Percentiles rank a stretch among this genome's conserved stretches.
phyloP scores from a whole-genome alignment of 2,113 vertebrate genomes.

The Sclerurus mexicanus region DNA sequence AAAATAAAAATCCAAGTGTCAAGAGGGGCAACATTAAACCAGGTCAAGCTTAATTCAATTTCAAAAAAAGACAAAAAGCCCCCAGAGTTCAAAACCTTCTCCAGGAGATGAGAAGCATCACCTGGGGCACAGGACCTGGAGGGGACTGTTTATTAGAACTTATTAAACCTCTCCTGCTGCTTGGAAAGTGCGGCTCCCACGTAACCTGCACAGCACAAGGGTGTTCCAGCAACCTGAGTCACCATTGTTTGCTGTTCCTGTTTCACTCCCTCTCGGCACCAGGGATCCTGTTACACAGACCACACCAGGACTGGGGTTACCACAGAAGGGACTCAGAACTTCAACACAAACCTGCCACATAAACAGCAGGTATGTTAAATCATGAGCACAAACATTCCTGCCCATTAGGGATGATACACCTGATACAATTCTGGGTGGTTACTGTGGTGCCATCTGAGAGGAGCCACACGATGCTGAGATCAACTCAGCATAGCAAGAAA shows the following conservation, averaged over 20 bases:
- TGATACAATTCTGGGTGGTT: not conserved
- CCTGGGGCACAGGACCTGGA: not conserved
- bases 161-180: not conserved
- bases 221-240: not conserved
- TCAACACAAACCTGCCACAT: not conserved
- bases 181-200: not conserved
- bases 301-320: not conserved
- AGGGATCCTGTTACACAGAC: not conserved
- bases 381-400: not conserved
- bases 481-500: not conserved
- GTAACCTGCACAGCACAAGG: not conserved
- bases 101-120: not conserved
- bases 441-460: not conserved
- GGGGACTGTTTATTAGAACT: not conserved
- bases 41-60: slow-evolving; percentile 23
- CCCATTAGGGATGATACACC: not conserved
- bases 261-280: not conserved
- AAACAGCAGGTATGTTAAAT: not conserved
- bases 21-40: slow-evolving; percentile 25
- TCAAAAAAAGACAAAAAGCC: not conserved
- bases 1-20: slow-evolving; percentile 1
- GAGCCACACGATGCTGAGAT: not conserved
- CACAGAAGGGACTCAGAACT: not conserved
- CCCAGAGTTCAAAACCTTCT: not conserved
- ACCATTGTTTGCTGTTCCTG: not conserved